Evolutionary conservation across 2,888 invertebrate species (phyloP), one percentile per base, ranked within the genome.

Genomic region (Napeogenes sylphis): DNA sequence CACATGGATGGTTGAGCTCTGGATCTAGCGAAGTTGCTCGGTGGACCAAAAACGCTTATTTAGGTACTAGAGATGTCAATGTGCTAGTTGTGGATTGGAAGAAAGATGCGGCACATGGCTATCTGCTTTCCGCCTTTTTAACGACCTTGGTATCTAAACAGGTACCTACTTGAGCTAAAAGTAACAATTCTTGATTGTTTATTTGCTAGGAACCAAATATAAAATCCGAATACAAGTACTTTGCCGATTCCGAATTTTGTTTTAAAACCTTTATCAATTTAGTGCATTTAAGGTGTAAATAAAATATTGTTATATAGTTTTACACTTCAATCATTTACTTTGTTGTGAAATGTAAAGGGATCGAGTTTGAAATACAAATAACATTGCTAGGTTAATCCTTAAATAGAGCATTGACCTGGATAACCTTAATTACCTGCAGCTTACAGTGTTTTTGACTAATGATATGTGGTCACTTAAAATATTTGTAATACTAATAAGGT

Each of bases 81-180:
- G 58, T 66, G 4, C 53, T 66, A 2, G 42, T 66, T 10, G 58
- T 62, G 4, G 64, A 64, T 45, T 66, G 66, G 66, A 38, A 59
- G 35, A 45, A 30, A 32, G 58, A 59, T 45, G 56, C 63, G 6
- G 45, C 59, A 8, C 30, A 47, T 51, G 42, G 64, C 58, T 62
- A 59, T 38, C 14, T 66, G 4, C 21, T 47, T 8, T 63, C 61
- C 5, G 64, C 66, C 5, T 55, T 54, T 35, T 35, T 55, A 30
- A 64, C 66, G 1, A 45, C 55, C 45, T 1, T 45, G 4, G 64
- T 64, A 2, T 61, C 59, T 51, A 59, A 64, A 58, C 58, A 64
- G 57, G 66, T 66, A 21, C 55, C 53, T 55, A 14, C 13, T 21
- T 21, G 21, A 21, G 21, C 21, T 21, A 21, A 21, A 21, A 21